A percentile compares a stretch with the other conserved stretches of the same genome.
Evolutionary conservation across 2,113 vertebrate genomes (phyloP).

Genomic region (Cyanistes caeruleus): DNA sequence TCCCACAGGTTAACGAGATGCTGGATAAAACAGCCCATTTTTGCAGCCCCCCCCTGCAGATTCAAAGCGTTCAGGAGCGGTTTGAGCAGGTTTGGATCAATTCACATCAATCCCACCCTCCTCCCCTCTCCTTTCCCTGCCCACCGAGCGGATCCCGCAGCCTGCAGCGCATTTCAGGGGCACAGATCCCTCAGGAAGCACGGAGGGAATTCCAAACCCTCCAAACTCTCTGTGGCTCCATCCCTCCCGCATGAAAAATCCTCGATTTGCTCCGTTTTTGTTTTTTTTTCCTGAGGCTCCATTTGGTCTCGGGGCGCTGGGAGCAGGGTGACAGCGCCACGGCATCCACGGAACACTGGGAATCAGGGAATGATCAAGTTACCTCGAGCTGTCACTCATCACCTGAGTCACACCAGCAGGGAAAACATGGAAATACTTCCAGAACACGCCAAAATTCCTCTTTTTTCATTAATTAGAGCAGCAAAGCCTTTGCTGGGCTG

Average conservation of each 20-base stretch:
- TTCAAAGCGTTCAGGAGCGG: neutral
- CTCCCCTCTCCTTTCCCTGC: neutral
- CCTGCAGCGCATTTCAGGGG: neutral
- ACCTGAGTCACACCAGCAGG: neutral
- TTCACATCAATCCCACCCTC: neutral
- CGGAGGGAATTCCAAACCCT: neutral
- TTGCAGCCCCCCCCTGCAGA: neutral
- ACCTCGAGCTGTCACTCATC: neutral
- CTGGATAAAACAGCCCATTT: neutral
- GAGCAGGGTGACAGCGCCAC: neutral
- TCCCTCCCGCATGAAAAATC: neutral
- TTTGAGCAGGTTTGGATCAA: fast-evolving
- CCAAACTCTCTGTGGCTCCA: fast-evolving
- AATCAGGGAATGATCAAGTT: neutral
- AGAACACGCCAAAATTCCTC: neutral
- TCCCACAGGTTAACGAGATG: neutral
- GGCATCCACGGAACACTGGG: neutral
- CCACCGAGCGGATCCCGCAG: neutral
- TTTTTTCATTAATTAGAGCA: neutral
- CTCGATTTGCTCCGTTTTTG: fast-evolving
- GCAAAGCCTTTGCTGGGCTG: neutral
- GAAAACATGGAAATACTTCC: neutral
- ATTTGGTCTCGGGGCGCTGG: neutral
- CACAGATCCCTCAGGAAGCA: neutral
- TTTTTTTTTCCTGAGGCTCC: neutral